Evolutionary conservation across 2,113 vertebrate species (phyloP), one percentile per base, ranked within the genome.

Genomic region (Silurus meridionalis): DNA sequence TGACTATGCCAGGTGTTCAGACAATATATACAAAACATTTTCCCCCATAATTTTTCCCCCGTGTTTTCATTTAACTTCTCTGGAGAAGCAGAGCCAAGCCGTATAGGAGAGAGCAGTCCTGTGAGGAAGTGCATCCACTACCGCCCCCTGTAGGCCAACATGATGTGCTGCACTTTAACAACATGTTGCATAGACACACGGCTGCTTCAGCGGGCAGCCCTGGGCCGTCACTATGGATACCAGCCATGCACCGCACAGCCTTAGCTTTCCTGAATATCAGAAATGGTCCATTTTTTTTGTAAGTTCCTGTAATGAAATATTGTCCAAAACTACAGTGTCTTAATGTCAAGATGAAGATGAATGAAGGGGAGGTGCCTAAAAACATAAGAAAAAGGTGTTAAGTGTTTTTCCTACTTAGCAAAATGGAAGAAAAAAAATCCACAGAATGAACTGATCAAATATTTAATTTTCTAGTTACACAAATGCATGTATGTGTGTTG

Each of bases 211-310:
- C 94, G 96, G 97, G 97, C 97, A 98, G 97, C 97, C 96, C 96
- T 96, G 94, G 94, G 96, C 66, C 95, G 94, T 95, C 96, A 96
- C 96, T 97, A 98, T 96, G 96, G 96, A 97, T 96, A 94, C 95
- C 95, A 96, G 96, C 95, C 95, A 95, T 96, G 95, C 95, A 96
- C 96, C 37, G 96, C 95, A 81, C 94, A 95, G 93, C 95, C 94
- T 96, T 94, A 95, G 95, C 97, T 78, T 86, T 99, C 97, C 98
- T 97, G 97, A 99, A 99, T 97, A 97, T 97, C 96, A 97, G 96
- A 96, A 98, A 98, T 93, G 93, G 94, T 92, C 87, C 25, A 52
- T 91, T 89, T 66, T 66, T 85, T 28, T 9, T 66, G 58, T 85
- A 67, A 88, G 91, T 93, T 91, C 86, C n/a, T 85, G 86, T 87